Evolutionary conservation across 2,113 vertebrate genomes (phyloP).

Genomic region (Tor tambroides): DNA sequence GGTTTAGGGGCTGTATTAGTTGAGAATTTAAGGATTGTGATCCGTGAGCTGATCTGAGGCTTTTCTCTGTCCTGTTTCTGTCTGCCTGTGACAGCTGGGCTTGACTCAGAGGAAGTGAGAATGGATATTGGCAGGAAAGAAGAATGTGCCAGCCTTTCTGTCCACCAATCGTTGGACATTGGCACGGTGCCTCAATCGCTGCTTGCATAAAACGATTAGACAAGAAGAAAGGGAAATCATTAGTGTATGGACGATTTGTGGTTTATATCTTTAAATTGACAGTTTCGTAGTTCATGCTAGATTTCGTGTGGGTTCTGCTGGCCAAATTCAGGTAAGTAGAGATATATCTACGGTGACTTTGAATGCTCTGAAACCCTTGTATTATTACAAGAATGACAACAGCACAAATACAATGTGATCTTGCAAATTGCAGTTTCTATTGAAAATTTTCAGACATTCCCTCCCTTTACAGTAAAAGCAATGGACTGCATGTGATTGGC

Average conservation of each 20-base stretch:
- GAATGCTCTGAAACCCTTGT: slow-evolving; percentile 53
- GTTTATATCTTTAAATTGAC: neutral
- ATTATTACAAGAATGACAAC: slow-evolving; percentile 58
- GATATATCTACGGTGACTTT: slow-evolving; percentile 32
- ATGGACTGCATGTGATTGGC: slow-evolving; percentile 52
- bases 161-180: slow-evolving; percentile 66
- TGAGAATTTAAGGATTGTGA: slow-evolving; percentile 39
- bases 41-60: slow-evolving; percentile 53
- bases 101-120: slow-evolving; percentile 65
- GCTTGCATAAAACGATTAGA: slow-evolving; percentile 71
- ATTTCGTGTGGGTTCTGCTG: neutral
- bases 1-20: neutral
- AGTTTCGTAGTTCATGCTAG: neutral
- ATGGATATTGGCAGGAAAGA: slow-evolving; percentile 62
- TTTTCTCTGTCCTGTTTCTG: slow-evolving; percentile 53
- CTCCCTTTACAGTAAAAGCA: slow-evolving; percentile 41
- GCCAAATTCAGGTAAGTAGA: neutral
- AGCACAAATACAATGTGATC: slow-evolving; percentile 58
- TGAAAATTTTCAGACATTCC: slow-evolving; percentile 52
- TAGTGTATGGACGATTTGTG: neutral
- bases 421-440: slow-evolving; percentile 66
- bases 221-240: slow-evolving; percentile 41
- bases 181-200: slow-evolving; percentile 61
- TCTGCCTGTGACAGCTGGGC: slow-evolving; percentile 62
- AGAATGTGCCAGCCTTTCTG: slow-evolving; percentile 56